phyloP scores from a whole-genome alignment of 2,113 vertebrate genomes.

The Naja naja region DNA sequence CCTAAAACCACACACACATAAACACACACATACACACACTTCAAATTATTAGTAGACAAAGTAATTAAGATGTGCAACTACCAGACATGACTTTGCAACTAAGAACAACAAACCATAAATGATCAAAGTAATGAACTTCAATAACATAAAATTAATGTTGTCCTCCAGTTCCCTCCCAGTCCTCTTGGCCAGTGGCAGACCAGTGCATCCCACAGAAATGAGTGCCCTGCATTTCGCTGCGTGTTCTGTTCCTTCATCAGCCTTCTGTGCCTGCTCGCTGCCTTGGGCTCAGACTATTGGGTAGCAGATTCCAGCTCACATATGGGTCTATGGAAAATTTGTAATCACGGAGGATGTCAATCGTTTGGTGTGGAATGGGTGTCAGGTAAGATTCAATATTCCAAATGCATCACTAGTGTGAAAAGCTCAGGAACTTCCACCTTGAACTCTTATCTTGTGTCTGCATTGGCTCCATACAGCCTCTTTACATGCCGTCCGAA shows the following conservation, averaged over 20 bases:
- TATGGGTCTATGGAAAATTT: neutral
- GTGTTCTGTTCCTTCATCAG: neutral
- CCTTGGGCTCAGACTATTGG: neutral
- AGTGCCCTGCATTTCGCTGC: neutral
- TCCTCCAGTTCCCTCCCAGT: neutral
- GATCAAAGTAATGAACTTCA: too few species aligned
- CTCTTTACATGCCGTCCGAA: neutral
- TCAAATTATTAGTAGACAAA: too few species aligned
- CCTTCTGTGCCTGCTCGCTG: neutral
- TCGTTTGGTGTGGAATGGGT: too few species aligned
- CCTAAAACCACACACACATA: neutral
- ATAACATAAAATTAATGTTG: neutral
- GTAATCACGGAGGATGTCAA: accelerated
- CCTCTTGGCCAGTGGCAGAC: neutral
- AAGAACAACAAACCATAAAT: too few species aligned
- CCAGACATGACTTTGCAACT: too few species aligned
- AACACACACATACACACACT: too few species aligned
- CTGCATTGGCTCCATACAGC: neutral
- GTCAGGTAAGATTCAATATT: neutral
- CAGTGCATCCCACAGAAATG: neutral
- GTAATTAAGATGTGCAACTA: too few species aligned
- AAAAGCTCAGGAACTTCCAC: neutral
- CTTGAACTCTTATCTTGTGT: neutral
- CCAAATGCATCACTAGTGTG: neutral
- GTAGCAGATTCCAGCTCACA: accelerated